A percentile compares a stretch with the other conserved stretches of the same genome.
These are phyloP conservation scores for Pseudorhombus dupliciocellatus DNA, from an alignment of 2,113 vertebrate genomes.

Conservation along the genomic window DNA sequence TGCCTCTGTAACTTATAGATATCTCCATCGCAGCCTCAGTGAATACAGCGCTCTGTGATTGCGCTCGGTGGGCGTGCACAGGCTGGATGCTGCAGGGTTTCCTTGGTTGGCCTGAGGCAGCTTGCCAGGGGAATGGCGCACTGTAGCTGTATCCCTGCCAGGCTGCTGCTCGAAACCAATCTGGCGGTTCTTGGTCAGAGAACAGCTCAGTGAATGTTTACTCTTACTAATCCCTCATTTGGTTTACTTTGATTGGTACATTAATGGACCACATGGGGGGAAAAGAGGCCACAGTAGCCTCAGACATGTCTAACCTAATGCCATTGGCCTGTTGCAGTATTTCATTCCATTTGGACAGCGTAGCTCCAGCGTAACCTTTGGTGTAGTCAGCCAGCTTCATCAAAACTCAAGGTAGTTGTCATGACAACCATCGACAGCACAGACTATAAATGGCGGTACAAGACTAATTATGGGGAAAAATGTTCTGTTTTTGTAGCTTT, in stretches of 20 bases:
- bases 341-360: not conserved
- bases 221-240: not conserved
- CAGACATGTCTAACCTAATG: not conserved
- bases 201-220: conserved; percentile 11
- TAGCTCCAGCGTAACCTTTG: not conserved
- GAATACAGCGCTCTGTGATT: conserved; percentile 63
- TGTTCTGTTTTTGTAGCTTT: too few species aligned
- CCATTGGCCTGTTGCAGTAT: not conserved
- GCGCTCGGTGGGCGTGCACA: conserved; percentile 51
- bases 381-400: not conserved
- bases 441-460: too few species aligned
- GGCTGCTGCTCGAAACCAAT: conserved; percentile 36
- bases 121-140: conserved; percentile 47
- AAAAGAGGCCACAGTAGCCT: not conserved
- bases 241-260: conserved; percentile 14
- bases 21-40: conserved; percentile 46
- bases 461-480: too few species aligned
- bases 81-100: conserved; percentile 41
- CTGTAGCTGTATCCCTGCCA: conserved; percentile 15
- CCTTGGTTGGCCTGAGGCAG: conserved; percentile 44
- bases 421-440: not conserved
- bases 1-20: conserved; percentile 62
- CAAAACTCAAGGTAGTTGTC: not conserved
- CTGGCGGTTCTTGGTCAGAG: conserved; percentile 18
- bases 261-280: not conserved